Evolutionary conservation across 2,797 vertebrate genomes (phyloP).

Genomic region (Sphaeramia orbicularis): DNA sequence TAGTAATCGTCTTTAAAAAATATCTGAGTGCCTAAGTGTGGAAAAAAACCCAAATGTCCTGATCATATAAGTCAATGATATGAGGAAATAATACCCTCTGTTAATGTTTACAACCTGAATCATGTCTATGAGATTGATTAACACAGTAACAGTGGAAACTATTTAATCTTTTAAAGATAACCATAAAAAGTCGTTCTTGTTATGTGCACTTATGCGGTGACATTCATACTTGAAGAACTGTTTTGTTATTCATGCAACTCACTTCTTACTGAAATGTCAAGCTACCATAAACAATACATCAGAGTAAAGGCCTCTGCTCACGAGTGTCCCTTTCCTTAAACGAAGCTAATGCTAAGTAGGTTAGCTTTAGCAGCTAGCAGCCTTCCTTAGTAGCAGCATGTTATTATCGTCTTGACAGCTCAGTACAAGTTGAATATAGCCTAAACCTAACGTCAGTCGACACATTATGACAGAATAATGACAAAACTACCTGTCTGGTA

Average conservation of each 20-base stretch:
- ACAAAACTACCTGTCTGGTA: background rate
- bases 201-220: background rate
- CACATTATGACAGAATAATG: rapidly evolving
- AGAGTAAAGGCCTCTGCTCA: slow-evolving; percentile 46
- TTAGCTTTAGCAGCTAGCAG: slow-evolving; percentile 54
- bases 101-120: too few relatives aligned
- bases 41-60: too few relatives aligned
- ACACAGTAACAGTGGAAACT: too few relatives aligned
- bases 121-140: too few relatives aligned
- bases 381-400: slow-evolving; percentile 13
- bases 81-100: too few relatives aligned
- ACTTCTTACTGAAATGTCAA: slow-evolving; percentile 46
- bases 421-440: background rate
- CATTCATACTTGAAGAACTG: slow-evolving; percentile 15
- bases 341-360: slow-evolving; percentile 29
- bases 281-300: slow-evolving; percentile 43
- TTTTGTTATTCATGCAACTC: slow-evolving; percentile 31
- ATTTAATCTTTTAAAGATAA: background rate
- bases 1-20: too few relatives aligned
- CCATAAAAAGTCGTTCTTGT: background rate
- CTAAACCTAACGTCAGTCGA: background rate
- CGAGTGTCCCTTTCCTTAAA: slow-evolving; percentile 1
- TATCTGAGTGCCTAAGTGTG: too few relatives aligned
- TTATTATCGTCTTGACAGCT: slow-evolving; percentile 30
- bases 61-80: too few relatives aligned